Conservation (phyloP, 2,113 vertebrate species). For the Nestor notabilis region DNA sequence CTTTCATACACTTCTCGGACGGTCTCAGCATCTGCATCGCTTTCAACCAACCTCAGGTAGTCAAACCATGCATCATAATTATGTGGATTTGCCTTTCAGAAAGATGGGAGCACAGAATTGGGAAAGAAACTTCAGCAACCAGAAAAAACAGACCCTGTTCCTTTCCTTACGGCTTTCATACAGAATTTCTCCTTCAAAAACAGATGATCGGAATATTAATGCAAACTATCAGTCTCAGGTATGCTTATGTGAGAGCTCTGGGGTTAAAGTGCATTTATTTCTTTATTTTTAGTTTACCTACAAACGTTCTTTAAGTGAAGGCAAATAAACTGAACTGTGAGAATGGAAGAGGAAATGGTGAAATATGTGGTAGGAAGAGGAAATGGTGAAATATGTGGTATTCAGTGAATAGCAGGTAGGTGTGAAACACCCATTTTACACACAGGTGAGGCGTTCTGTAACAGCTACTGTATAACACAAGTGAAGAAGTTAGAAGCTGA, state of each 20-base stretch:
- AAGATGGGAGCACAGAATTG: not conserved
- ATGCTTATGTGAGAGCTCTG: not conserved
- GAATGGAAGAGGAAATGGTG: not conserved
- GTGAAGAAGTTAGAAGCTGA: not conserved
- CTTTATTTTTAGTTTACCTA: not conserved
- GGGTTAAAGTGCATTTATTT: not conserved
- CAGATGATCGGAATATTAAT: accelerated
- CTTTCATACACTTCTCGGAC: conserved; percentile 94
- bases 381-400: not conserved
- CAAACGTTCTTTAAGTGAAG: not conserved
- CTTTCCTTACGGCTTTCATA: not conserved
- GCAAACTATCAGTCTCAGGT: not conserved
- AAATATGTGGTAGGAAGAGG: not conserved
- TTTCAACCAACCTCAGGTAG: conserved; percentile 94
- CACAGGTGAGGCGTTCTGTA: not conserved
- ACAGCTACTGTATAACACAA: not conserved
- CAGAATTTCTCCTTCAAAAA: not conserved
- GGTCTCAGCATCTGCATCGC: conserved; percentile 84
- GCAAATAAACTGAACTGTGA: not conserved
- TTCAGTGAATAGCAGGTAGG: not conserved
- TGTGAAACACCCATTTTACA: not conserved
- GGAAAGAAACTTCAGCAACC: not conserved
- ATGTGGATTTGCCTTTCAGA: conserved; percentile 90
- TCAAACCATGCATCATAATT: conserved; percentile 99
- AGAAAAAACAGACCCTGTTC: accelerated